Evolutionary conservation across 2,113 vertebrate genomes (phyloP).

Genomic region (Phycodurus eques): DNA sequence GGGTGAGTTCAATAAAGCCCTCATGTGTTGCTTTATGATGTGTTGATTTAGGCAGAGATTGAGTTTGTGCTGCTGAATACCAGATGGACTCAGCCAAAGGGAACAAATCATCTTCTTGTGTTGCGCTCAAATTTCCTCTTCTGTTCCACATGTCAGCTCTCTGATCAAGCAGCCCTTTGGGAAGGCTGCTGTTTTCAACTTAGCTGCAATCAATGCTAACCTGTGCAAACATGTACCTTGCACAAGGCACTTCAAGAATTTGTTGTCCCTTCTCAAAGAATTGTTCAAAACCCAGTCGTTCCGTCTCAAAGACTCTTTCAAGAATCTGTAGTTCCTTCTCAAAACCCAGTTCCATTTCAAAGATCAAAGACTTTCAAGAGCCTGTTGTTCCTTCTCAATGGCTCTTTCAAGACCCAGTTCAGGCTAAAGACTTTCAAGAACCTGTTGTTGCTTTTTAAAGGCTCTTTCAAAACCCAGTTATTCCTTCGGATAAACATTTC

Average conservation of each 20-base stretch:
- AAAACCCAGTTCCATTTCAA: not conserved
- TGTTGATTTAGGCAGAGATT: slow-evolving; percentile 77
- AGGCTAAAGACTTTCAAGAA: not conserved
- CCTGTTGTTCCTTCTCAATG: not conserved
- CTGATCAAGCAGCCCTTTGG: slow-evolving; percentile 64
- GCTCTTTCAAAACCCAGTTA: too few species aligned
- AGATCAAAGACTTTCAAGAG: not conserved
- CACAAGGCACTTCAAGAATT: slow-evolving; percentile 27
- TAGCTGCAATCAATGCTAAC: slow-evolving; percentile 67
- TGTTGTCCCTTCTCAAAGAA: not conserved
- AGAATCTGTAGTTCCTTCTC: not conserved
- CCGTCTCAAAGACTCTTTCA: not conserved
- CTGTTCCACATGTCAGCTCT: slow-evolving; percentile 60
- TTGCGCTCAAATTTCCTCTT: slow-evolving; percentile 58
- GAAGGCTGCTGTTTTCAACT: slow-evolving; percentile 68
- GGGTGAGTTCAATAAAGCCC: slow-evolving; percentile 72
- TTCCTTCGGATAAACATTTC: too few species aligned
- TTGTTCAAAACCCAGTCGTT: not conserved
- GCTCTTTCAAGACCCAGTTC: not conserved
- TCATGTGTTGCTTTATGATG: slow-evolving; percentile 74
- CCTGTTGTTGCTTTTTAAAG: not conserved
- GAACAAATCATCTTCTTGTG: slow-evolving; percentile 73
- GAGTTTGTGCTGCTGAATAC: slow-evolving; percentile 74
- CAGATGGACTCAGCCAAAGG: slow-evolving; percentile 71
- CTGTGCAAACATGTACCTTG: slow-evolving; percentile 38